These are phyloP conservation scores for Plectrocnemia conspersa DNA, from an alignment of 1,140 invertebrate species.

Conservation along the genomic window DNA sequence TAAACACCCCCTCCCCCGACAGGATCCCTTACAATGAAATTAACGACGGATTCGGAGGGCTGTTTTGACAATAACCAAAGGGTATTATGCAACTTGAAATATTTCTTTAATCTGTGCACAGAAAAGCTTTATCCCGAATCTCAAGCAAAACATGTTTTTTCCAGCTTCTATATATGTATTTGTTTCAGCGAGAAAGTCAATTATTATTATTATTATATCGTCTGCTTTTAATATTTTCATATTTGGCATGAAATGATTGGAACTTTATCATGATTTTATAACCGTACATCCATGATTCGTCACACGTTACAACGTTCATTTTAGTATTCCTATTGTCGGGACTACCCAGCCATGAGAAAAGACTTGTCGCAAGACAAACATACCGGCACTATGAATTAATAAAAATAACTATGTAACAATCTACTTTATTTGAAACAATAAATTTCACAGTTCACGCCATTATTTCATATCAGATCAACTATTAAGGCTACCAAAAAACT, in stretches of 20 bases:
- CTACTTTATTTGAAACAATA: too few species aligned
- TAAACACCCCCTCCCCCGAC: conserved; percentile 12
- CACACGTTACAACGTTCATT: too few species aligned
- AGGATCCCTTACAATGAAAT: conserved; percentile 11
- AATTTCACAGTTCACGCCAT: too few species aligned
- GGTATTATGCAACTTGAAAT: conserved; percentile 4
- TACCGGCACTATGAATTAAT: too few species aligned
- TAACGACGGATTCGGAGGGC: conserved; percentile 12
- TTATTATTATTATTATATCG: neutral
- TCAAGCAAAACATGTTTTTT: neutral
- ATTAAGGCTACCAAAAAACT: too few species aligned
- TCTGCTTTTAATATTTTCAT: neutral
- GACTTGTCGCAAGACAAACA: too few species aligned
- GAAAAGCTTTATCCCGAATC: neutral
- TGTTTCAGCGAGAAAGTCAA: neutral
- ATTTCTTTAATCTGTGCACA: neutral
- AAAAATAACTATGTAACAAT: too few species aligned
- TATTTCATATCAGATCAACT: too few species aligned
- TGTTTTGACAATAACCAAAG: conserved; percentile 10
- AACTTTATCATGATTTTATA: too few species aligned
- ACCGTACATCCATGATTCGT: too few species aligned
- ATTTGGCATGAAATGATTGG: neutral
- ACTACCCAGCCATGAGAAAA: too few species aligned
- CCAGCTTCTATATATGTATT: neutral
- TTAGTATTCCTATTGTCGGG: too few species aligned